phyloP scores from a whole-genome alignment of 2,797 vertebrate species.

The Dipus sagitta region DNA sequence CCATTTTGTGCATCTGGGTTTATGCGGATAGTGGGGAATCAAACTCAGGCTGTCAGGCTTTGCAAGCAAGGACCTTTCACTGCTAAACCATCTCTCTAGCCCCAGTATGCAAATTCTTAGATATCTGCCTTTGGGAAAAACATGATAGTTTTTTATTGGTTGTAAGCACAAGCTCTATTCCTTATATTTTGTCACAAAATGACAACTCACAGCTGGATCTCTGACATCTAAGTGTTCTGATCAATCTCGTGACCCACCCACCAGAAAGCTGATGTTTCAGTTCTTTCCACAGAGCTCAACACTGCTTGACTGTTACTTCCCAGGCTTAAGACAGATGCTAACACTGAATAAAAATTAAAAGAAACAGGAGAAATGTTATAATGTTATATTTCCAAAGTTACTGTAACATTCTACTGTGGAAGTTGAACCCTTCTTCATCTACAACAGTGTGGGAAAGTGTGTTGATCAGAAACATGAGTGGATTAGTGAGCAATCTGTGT shows the following conservation, averaged over 20 bases:
- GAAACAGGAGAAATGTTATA: background rate
- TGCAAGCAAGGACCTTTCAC: no score
- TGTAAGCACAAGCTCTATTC: background rate
- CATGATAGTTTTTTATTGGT: background rate
- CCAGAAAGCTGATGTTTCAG: background rate
- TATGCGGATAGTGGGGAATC: no score
- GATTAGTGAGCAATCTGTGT: background rate
- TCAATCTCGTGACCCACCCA: background rate
- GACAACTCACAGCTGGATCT: background rate
- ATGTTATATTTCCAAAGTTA: background rate
- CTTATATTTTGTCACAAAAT: slow-evolving; percentile 11
- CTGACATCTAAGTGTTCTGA: background rate
- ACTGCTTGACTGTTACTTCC: background rate
- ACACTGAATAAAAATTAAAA: background rate
- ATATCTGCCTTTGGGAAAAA: background rate
- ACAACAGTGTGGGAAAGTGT: background rate
- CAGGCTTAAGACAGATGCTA: background rate
- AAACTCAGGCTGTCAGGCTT: no score
- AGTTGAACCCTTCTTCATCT: background rate
- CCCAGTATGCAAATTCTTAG: background rate
- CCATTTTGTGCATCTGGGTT: no score
- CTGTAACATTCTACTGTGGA: background rate
- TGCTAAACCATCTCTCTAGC: background rate
- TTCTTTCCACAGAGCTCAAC: background rate
- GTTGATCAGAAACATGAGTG: background rate